A percentile compares a stretch with the other conserved stretches of the same genome.
phyloP scores from a whole-genome alignment of 2,888 invertebrate genomes.

The Palloptera scutellata region DNA sequence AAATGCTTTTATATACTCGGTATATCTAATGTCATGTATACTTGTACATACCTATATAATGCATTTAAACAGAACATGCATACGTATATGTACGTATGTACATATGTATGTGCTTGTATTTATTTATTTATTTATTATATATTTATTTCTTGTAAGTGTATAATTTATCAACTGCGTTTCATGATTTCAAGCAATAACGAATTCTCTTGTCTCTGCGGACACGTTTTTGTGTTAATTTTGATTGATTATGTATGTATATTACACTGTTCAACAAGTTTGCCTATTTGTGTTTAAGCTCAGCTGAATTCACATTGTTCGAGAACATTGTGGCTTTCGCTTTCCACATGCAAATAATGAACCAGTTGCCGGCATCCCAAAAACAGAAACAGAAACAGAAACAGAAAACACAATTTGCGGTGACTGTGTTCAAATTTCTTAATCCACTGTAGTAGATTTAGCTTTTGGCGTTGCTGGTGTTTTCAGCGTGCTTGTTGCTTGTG shows the following conservation, averaged over 20 bases:
- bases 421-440: too few species aligned
- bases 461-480: too few species aligned
- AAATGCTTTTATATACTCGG: conserved; percentile 5
- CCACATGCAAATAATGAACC: too few species aligned
- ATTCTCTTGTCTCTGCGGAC: conserved; percentile 8
- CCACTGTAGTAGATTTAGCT: too few species aligned
- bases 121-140: conserved; percentile 12
- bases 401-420: too few species aligned
- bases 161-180: not conserved
- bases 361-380: too few species aligned
- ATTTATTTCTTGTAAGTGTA: not conserved
- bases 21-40: conserved; percentile 5
- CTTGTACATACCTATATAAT: conserved; percentile 9
- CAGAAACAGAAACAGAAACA: too few species aligned
- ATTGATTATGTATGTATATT: conserved; percentile 13
- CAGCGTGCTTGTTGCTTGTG: too few species aligned
- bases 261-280: too few species aligned
- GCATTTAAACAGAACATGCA: conserved; percentile 11
- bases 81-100: conserved; percentile 20
- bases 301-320: too few species aligned
- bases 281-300: too few species aligned
- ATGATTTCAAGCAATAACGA: conserved; percentile 26
- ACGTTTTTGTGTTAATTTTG: conserved; percentile 21
- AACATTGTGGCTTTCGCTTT: too few species aligned
- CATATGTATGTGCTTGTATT: conserved; percentile 13